Conservation (phyloP, 37 sponge, comb jelly and placozoan species). For the Mnemiopsis leidyi region DNA sequence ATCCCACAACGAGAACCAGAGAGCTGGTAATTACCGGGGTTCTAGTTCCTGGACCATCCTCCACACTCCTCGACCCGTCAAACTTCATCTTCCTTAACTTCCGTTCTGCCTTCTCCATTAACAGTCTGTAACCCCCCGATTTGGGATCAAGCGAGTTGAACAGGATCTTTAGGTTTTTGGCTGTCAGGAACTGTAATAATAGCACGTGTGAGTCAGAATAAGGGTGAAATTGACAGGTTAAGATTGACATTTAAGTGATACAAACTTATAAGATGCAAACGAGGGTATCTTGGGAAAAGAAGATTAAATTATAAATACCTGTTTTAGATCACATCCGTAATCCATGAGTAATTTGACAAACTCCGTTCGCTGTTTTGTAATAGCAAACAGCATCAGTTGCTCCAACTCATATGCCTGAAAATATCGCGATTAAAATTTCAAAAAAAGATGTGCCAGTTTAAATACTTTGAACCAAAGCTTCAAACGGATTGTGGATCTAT, state of each 20-base stretch:
- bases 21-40: background rate
- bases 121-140: conserved; percentile 15
- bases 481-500: too few relatives aligned
- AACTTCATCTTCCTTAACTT: background rate
- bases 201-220: too few relatives aligned
- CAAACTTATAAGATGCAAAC: too few relatives aligned
- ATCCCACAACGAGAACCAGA: too few relatives aligned
- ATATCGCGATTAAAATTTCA: too few relatives aligned
- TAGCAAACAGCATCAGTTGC: conserved; percentile 55
- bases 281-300: too few relatives aligned
- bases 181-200: conserved; percentile 17
- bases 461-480: too few relatives aligned
- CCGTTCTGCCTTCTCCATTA: conserved; percentile 49
- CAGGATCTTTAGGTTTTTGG: conserved; percentile 49
- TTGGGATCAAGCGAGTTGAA: conserved; percentile 47
- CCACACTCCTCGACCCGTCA: background rate
- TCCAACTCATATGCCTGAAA: conserved; percentile 34
- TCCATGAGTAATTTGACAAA: conserved; percentile 64
- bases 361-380: conserved; percentile 45
- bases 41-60: conserved; percentile 23
- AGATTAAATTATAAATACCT: too few relatives aligned
- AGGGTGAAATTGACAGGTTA: too few relatives aligned
- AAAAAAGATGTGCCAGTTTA: too few relatives aligned
- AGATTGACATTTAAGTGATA: too few relatives aligned
- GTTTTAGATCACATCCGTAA: conserved; percentile 58